Conservation (phyloP, 2,113 vertebrate genomes). For the Alces alces region DNA sequence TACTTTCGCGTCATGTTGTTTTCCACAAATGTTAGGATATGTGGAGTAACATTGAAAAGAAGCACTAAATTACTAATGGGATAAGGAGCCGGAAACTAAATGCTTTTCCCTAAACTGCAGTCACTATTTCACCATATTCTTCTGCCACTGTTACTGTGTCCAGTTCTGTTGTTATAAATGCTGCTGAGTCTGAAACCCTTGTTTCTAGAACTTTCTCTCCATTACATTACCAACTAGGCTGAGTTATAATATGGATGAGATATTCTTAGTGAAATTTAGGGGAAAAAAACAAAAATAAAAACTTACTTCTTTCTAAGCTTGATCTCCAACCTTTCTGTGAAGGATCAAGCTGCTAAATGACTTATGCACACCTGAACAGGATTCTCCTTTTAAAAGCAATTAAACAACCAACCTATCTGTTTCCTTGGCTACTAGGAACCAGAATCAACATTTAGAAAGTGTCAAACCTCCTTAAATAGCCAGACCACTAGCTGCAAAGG, state of each 20-base stretch:
- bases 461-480: conserved; percentile 16
- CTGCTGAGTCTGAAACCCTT: not conserved
- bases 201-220: not conserved
- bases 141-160: not conserved
- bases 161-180: not conserved
- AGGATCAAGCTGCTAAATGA: not conserved
- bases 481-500: not conserved
- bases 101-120: not conserved
- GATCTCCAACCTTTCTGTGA: not conserved
- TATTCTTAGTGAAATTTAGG: not conserved
- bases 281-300: not conserved
- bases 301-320: not conserved
- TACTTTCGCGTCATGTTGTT: not conserved
- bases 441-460: conserved; percentile 6
- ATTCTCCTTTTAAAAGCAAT: conserved; percentile 22
- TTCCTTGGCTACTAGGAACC: not conserved
- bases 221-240: not conserved
- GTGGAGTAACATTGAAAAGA: not conserved
- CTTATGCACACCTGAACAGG: not conserved
- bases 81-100: not conserved
- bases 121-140: not conserved
- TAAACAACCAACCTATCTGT: not conserved
- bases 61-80: not conserved
- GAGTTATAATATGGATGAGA: not conserved
- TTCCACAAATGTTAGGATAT: not conserved